Evolutionary conservation across 2,888 invertebrate genomes (phyloP).

Genomic region (Agrochola lychnidis): DNA sequence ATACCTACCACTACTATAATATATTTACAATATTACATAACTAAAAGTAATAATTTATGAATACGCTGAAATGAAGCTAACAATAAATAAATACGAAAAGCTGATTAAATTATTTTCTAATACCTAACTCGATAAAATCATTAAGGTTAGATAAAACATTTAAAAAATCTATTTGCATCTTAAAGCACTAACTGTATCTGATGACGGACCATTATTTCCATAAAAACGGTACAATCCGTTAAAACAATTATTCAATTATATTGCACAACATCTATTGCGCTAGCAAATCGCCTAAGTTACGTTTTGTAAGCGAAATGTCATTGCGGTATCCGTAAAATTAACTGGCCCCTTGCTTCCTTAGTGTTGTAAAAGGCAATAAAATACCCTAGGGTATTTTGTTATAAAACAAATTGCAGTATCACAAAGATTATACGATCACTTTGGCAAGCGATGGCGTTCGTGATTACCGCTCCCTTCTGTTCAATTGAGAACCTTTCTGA

Average conservation of each 20-base stretch:
- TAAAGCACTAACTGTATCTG: slow-evolving; percentile 1
- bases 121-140: not conserved
- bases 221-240: slow-evolving; percentile 3
- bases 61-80: no score
- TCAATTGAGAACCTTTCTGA: not conserved
- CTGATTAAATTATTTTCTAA: not conserved
- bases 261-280: slow-evolving; percentile 23
- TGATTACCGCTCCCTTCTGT: not conserved
- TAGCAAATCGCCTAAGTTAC: slow-evolving; percentile 5
- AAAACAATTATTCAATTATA: slow-evolving; percentile 22
- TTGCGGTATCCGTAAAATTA: slow-evolving; percentile 9
- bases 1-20: no score
- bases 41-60: not conserved
- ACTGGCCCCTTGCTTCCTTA: not conserved
- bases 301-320: not conserved
- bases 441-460: not conserved
- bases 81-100: not conserved
- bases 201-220: slow-evolving; percentile 22
- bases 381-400: not conserved
- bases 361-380: slow-evolving; percentile 7
- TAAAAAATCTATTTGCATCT: not conserved
- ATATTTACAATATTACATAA: not conserved
- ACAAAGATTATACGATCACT: not conserved
- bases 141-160: not conserved
- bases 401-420: not conserved